A percentile compares a stretch with the other conserved stretches of the same genome.
Evolutionary conservation across 2,797 vertebrate species (phyloP).

Genomic region (Enteromius viviparus): DNA sequence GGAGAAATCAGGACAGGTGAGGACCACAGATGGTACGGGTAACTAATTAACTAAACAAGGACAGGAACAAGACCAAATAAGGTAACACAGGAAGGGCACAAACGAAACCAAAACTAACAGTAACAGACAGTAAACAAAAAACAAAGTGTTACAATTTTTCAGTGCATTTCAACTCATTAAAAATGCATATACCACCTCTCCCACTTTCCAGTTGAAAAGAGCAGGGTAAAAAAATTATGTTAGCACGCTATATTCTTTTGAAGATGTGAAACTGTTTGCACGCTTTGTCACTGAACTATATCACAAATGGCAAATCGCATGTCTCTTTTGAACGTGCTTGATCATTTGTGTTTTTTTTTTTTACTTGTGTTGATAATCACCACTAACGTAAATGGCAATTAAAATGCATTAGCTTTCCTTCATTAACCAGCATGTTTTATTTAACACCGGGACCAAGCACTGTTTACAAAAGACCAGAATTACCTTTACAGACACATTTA

Average conservation of each 20-base stretch:
- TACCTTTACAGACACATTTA: conserved; percentile 38
- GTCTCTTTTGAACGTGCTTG: conserved; percentile 7
- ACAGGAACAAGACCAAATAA: too few species aligned
- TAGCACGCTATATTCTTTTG: neutral
- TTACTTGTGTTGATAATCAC: conserved; percentile 43
- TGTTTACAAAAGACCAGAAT: conserved; percentile 37
- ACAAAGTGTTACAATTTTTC: neutral
- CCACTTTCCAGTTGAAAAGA: conserved; percentile 33
- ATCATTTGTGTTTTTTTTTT: conserved; percentile 10
- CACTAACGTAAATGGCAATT: conserved; percentile 37
- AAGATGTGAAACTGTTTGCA: conserved; percentile 35
- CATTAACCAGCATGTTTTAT: conserved; percentile 49
- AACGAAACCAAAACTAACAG: too few species aligned
- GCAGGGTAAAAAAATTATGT: neutral
- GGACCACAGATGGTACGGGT: too few species aligned
- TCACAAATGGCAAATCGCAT: conserved; percentile 14
- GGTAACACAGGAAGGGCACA: too few species aligned
- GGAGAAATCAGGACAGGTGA: too few species aligned
- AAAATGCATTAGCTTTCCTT: conserved; percentile 49
- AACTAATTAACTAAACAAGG: too few species aligned
- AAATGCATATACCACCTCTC: conserved; percentile 1
- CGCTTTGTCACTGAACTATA: conserved; percentile 1
- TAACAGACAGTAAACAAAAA: too few species aligned
- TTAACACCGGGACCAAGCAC: conserved; percentile 30
- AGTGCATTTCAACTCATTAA: neutral